Percentiles rank a stretch among this genome's conserved stretches.
phyloP scores from a whole-genome alignment of 2,888 invertebrate species.

The Digitonthophagus gazella region DNA sequence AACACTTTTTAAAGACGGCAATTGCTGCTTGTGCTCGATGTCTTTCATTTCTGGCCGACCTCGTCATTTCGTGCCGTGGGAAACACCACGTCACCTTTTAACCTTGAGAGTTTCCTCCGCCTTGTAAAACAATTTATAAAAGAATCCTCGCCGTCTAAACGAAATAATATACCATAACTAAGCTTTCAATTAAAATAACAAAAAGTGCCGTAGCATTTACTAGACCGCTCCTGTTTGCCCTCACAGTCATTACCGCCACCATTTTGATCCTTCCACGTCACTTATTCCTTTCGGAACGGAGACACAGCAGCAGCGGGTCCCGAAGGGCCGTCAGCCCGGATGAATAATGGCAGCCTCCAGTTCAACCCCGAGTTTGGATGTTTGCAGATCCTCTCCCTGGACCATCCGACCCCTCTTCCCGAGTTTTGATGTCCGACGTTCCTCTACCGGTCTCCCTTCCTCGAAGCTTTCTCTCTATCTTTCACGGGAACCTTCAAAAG shows the following conservation, averaged over 20 bases:
- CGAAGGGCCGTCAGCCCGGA: conserved; percentile 7
- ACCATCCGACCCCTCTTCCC: conserved; percentile 24
- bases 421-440: conserved; percentile 23
- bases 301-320: background rate
- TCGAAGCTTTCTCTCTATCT: background rate
- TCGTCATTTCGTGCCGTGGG: too few relatives aligned
- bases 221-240: background rate
- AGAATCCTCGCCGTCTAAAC: too few relatives aligned
- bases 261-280: background rate
- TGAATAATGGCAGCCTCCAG: conserved; percentile 5
- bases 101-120: background rate
- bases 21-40: background rate
- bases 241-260: background rate
- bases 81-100: background rate
- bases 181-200: too few relatives aligned
- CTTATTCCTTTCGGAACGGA: background rate
- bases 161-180: too few relatives aligned
- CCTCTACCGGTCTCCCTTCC: background rate
- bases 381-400: conserved; percentile 33
- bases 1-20: background rate
- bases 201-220: too few relatives aligned
- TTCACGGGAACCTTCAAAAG: background rate
- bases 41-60: background rate
- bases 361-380: conserved; percentile 29
- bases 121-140: too few relatives aligned